Evolutionary conservation across 2,888 invertebrate species (phyloP), one percentile per base, ranked within the genome.

Genomic region (Neria commutata): DNA sequence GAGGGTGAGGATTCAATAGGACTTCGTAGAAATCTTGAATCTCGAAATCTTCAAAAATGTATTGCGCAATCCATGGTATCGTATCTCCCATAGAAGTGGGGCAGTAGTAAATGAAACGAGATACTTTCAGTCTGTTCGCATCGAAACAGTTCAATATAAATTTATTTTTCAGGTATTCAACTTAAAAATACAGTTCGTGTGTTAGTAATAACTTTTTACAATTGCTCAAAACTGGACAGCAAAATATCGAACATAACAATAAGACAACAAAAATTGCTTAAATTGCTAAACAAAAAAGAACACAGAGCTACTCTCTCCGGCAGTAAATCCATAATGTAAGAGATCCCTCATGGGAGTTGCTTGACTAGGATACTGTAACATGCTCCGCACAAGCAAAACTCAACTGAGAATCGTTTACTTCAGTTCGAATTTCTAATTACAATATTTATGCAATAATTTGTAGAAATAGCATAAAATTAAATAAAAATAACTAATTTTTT

Each of bases 51-150:
- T n/a, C n/a, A n/a, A n/a, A n/a, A n/a, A n/a, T n/a, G n/a, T n/a
- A n/a, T n/a, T n/a, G n/a, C n/a, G n/a, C n/a, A n/a, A n/a, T n/a
- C n/a, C n/a, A n/a, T n/a, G n/a, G n/a, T n/a, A n/a, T n/a, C n/a
- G n/a, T n/a, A n/a, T n/a, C n/a, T n/a, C n/a, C n/a, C n/a, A n/a
- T n/a, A n/a, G n/a, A n/a, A n/a, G n/a, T n/a, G n/a, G n/a, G n/a
- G n/a, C n/a, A n/a, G 37, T 37, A 17, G 34, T 17, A n/a, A 48
- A 17, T 5, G 5, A 8, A 0, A 34, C 14, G n/a, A 17, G 47
- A 54, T 56, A 60, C 60, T 63, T 58, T 52, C 63, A 63, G 54
- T 26, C 54, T 58, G 58, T 49, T 60, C 57, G 42, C 47, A 4
- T 56, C 10, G 55, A 60, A 60, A 58, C 56, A 59, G 52, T 61